Conservation (phyloP, 2,888 invertebrate genomes). For the Drosophila subsilvestris region DNA sequence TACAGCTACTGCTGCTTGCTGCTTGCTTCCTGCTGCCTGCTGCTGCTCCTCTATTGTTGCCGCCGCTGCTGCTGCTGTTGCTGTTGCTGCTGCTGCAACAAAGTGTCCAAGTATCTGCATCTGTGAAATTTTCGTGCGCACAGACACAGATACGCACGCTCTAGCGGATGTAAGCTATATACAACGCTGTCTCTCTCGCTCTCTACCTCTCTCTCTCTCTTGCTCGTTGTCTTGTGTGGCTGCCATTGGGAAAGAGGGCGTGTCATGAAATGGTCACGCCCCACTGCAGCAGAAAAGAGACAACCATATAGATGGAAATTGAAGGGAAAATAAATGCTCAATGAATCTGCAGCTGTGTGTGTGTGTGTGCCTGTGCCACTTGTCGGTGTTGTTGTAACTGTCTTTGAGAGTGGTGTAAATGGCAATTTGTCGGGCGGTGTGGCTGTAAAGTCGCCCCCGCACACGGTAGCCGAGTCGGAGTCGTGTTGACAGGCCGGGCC, state of each 20-base stretch:
- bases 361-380: constrained; percentile 37
- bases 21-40: not conserved
- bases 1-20: not conserved
- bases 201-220: constrained; percentile 13
- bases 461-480: constrained; percentile 61
- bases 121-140: constrained; percentile 38
- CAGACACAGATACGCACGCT: constrained; percentile 12
- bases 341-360: constrained; percentile 35
- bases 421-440: constrained; percentile 70
- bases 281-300: constrained; percentile 54
- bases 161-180: constrained; percentile 11
- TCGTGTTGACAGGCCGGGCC: constrained; percentile 60
- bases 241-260: constrained; percentile 78
- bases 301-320: constrained; percentile 51
- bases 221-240: constrained; percentile 36
- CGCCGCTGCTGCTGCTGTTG: constrained; percentile 28
- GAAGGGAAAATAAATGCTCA: constrained; percentile 5
- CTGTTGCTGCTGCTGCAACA: constrained; percentile 32
- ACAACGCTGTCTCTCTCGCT: not conserved
- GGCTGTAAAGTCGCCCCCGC: constrained; percentile 62
- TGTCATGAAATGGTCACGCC: constrained; percentile 68
- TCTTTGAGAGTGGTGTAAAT: constrained; percentile 78
- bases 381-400: constrained; percentile 34
- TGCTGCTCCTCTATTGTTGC: constrained; percentile 28
- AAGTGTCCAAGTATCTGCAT: constrained; percentile 56